These are phyloP conservation scores for Syngnathus rostellatus DNA, from an alignment of 2,797 vertebrate species.

Conservation along the genomic window DNA sequence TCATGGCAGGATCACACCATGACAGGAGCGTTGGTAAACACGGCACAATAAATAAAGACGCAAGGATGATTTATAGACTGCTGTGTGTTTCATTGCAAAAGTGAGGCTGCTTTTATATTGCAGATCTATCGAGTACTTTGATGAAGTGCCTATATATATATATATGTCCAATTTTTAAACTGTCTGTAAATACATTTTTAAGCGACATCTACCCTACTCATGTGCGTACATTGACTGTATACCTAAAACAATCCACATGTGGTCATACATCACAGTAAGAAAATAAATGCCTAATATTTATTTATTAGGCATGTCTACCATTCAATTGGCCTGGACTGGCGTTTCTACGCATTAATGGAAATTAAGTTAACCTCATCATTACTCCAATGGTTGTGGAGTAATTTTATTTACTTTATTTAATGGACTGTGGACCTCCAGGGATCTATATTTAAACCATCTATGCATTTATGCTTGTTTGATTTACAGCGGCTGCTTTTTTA, in stretches of 20 bases:
- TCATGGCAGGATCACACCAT: slow-evolving; percentile 44
- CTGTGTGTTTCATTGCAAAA: background rate
- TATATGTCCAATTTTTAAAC: background rate
- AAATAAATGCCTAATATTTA: background rate
- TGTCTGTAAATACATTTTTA: background rate
- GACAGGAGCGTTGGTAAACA: slow-evolving; percentile 21
- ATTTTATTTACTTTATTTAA: background rate
- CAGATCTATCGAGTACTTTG: background rate
- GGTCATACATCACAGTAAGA: background rate
- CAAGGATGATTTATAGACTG: background rate
- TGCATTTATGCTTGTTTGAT: background rate
- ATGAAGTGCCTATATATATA: background rate
- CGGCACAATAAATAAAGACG: slow-evolving; percentile 1
- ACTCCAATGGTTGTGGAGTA: background rate
- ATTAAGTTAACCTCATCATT: slow-evolving; percentile 1
- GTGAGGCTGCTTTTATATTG: background rate
- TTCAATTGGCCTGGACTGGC: background rate
- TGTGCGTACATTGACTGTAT: background rate
- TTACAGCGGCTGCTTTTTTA: slow-evolving; percentile 5
- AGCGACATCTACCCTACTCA: background rate
- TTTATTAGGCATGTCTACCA: background rate
- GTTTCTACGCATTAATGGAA: background rate
- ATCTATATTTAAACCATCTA: background rate
- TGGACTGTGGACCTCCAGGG: background rate
- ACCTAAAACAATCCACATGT: background rate